phyloP scores from a whole-genome alignment of 2,888 invertebrate species.

The Lasioglossum vierecki region DNA sequence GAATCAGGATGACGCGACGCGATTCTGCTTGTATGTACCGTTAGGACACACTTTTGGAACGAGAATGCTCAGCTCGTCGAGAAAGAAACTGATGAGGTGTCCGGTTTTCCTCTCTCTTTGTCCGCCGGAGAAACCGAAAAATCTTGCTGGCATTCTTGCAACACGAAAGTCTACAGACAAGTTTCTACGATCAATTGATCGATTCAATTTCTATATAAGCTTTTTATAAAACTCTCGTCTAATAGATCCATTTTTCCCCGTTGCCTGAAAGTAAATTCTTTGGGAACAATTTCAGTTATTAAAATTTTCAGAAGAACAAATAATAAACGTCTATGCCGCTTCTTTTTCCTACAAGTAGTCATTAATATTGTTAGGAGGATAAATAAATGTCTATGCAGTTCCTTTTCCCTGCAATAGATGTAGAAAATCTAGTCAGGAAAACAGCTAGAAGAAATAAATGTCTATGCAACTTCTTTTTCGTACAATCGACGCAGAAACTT shows the following conservation, averaged over 20 bases:
- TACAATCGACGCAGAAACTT: no score
- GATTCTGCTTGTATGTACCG: slow-evolving; percentile 13
- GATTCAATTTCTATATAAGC: neutral
- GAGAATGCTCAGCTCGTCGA: neutral
- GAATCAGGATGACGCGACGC: neutral
- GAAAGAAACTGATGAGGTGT: neutral
- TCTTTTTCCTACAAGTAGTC: no score
- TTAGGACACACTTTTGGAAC: slow-evolving; percentile 1
- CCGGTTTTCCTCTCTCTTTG: neutral
- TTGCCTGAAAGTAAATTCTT: neutral
- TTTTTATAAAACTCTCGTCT: neutral
- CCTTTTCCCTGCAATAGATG: no score
- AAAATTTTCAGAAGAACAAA: no score
- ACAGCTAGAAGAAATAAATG: no score
- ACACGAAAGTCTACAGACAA: neutral
- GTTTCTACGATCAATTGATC: neutral
- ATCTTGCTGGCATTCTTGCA: neutral
- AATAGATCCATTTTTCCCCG: neutral
- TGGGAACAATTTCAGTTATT: no score
- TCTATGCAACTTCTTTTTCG: no score
- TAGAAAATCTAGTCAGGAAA: no score
- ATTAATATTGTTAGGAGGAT: no score
- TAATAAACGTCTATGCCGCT: no score
- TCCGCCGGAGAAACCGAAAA: neutral
- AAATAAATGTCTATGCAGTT: no score